Base-by-base conservation (phyloP, 2,797 vertebrate species). In the Petrocephalus sullivani region DNA sequence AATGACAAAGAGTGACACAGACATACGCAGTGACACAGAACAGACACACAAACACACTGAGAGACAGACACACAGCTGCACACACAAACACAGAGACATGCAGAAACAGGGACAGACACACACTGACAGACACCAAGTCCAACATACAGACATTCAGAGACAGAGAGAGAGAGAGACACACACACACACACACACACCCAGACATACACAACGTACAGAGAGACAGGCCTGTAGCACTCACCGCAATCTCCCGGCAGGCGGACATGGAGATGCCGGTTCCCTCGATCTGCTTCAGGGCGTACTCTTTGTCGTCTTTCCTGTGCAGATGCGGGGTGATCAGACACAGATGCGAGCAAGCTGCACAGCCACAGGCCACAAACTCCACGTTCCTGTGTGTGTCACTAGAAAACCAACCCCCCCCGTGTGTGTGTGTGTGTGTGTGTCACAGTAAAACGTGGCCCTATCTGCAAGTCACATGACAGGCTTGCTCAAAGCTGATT, bases 181-280 rank as follows among this genome's bases (percentile, higher is more conserved):
- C 8, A 19, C 33, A 16, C 7, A 41, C 12, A 75, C 4, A 19
- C 14, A 46, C 16, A 78, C 41, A 6, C 54, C 8, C 8, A 9
- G 54, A 64, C 60, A 19, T 19, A 64, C 60, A n/a, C 60, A 64
- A n/a, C 41, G 41, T 8, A 58, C 1, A 37, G 33, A 58, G 10
- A 23, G 9, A 57, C 2, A 6, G 28, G 6, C 23, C 67, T 75
- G 16, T 75, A 14, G 67, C 33, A 97, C 98, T 99, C 97, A 99
- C 98, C 93, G 98, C 98, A 95, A 99, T 99, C 95, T 99, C 98
- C 98, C 98, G 97, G 96, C 98, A 99, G 91, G 98, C 98, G 88
- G 98, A 99, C 98, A 99, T 99, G 92, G 98, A 99, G 96, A 99
- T 99, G 93, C 98, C 98, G 91, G 98, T 99, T 96, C 98, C 98